Evolutionary conservation across 2,113 vertebrate species (phyloP), one percentile per base, ranked within the genome.

Genomic region (Sprattus sprattus): DNA sequence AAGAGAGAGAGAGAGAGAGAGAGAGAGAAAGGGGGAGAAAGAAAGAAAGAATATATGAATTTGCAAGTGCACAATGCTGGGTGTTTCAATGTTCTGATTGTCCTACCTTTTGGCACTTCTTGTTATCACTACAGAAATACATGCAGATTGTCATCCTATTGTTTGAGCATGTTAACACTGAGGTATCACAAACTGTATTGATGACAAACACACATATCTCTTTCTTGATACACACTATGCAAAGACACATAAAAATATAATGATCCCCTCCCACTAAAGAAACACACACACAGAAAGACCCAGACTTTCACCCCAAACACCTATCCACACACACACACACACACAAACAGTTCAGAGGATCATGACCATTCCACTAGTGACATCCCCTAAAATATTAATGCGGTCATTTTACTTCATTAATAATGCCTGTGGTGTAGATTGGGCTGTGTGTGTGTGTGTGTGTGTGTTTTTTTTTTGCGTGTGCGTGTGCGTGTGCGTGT

Each of bases 331-430:
- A 67, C 80, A 50, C 15, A 82, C 52, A 54, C 52, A 54, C 52
- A 54, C 52, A 54, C 52, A 54, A 28, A 71, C 57, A 67, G 57
- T 47, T 20, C 57, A 46, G 83, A 85, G 86, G 84, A 64, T 86
- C 88, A 90, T 88, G 88, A 86, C n/a, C 45, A 85, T 91, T 87
- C 91, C 92, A 92, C 84, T 87, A 82, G 89, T 92, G 92, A 93
- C 89, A 92, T n/a, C 91, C 90, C 85, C 82, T 95, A 87, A 93
- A 93, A 93, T 92, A 93, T 94, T 93, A 88, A 95, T 93, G 92
- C 90, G 54, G 89, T 89, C 87, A 90, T 92, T 93, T 92, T 89
- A 85, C 88, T 90, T 95, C 93, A 94, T 94, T 93, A 94, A 94
- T 94, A 94, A 93, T 93, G 92, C 92, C 92, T 94, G 91, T 88